A percentile compares a stretch with the other conserved stretches of the same genome.
phyloP scores from a whole-genome alignment of 2,888 invertebrate genomes.

The Strigamia transsilvanica region DNA sequence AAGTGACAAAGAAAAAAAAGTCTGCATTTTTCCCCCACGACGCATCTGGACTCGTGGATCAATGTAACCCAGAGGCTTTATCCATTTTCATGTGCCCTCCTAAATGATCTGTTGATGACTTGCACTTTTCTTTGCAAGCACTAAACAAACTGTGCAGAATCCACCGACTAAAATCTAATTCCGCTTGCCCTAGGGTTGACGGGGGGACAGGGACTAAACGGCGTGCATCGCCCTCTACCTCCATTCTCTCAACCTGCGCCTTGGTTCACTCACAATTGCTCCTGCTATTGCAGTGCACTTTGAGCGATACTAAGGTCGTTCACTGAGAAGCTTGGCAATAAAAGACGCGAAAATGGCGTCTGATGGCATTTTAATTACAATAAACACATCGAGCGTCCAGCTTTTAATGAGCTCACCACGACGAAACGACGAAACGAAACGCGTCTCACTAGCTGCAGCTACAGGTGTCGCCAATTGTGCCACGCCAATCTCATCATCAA shows the following conservation, averaged over 20 bases:
- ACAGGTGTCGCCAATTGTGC: constrained; percentile 49
- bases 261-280: constrained; percentile 32
- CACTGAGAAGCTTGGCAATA: constrained; percentile 29
- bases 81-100: constrained; percentile 41
- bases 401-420: constrained; percentile 50
- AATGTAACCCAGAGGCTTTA: constrained; percentile 39
- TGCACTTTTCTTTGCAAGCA: constrained; percentile 47
- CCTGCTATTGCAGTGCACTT: constrained; percentile 37
- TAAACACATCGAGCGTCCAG: constrained; percentile 51
- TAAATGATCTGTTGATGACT: constrained; percentile 49
- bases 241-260: constrained; percentile 1
- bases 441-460: constrained; percentile 31
- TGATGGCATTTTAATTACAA: constrained; percentile 53
- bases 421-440: constrained; percentile 13
- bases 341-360: constrained; percentile 50
- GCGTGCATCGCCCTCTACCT: neutral
- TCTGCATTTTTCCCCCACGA: neutral
- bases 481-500: constrained; percentile 47
- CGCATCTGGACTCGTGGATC: constrained; percentile 12
- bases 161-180: constrained; percentile 49
- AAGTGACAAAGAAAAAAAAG: neutral
- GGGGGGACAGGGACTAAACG: constrained; percentile 39
- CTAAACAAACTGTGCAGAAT: constrained; percentile 45
- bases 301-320: constrained; percentile 48
- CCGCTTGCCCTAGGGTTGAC: constrained; percentile 37